Evolutionary conservation across 2,888 invertebrate genomes (phyloP), one percentile per base, ranked within the genome.

Genomic region (Polydesmus complanatus): DNA sequence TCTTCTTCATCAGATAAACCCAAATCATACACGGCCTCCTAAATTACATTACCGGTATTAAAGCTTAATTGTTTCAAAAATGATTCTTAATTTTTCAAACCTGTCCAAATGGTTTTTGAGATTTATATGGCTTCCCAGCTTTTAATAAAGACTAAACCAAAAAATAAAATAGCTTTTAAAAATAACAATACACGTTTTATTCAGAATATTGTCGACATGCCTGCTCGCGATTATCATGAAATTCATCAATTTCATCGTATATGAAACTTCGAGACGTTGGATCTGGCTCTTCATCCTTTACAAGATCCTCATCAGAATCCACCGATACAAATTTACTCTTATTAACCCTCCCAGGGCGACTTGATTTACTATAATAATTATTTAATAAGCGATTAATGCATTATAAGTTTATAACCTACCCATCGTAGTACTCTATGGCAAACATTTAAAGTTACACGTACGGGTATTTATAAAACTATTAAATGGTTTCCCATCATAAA

Each of bases 1-100:
- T 37, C 37, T 8, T 37, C 37, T 37, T 14, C 37, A 37, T 37
- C 37, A 37, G 37, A 37, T 37, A 37, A 73, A 22, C 70, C 67
- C 5, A 65, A 47, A 14, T 51, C 66, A 18, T 66, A 54, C 37
- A 68, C 22, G 5, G 5, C 52, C n/a, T 52, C 52, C 52, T 52
- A 52, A 8, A 11, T 52, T 11, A 5, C 52, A n/a, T 11, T 37
- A 37, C 14, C 5, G 37, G 5, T 37, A 37, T 8, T 37, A 37
- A 37, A n/a, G n/a, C n/a, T n/a, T n/a, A 48, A 18, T 14, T 18
- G 18, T 48, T 18, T 14, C 18, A 48, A 48, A 11, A 14, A 48
- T 18, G 48, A 14, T 14, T 48, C 11, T 48, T 18, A 18, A 48
- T 14, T 48, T 48, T 11, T 18, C 14, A 48, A 14, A 48, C 48